Evolutionary conservation across 1,140 invertebrate genomes (phyloP).

Genomic region (Megalopta genalis): DNA sequence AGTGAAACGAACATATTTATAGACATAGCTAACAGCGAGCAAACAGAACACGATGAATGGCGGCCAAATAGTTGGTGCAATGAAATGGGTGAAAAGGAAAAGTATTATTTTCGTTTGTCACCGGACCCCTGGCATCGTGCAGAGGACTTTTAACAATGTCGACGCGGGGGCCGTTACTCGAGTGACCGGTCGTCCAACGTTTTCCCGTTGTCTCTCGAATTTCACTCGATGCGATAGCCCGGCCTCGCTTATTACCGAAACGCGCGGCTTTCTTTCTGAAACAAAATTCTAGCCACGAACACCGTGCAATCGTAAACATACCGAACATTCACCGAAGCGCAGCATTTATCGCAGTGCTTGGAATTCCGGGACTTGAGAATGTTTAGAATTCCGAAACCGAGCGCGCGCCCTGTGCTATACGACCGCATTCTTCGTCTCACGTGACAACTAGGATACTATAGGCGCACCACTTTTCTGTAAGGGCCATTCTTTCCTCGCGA

Average conservation of each 20-base stretch:
- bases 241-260: slow-evolving; percentile 19
- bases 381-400: slow-evolving; percentile 34
- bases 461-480: slow-evolving; percentile 20
- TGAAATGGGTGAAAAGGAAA: slow-evolving; percentile 1
- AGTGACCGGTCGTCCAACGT: background rate
- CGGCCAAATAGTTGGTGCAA: background rate
- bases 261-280: slow-evolving; percentile 3
- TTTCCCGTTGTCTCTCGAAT: slow-evolving; percentile 2
- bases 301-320: slow-evolving; percentile 34
- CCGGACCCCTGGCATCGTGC: background rate
- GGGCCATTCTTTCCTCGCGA: background rate
- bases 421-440: slow-evolving; percentile 34
- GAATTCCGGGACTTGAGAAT: slow-evolving; percentile 26
- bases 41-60: background rate
- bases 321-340: slow-evolving; percentile 26
- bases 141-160: background rate
- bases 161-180: background rate
- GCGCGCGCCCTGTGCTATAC: background rate
- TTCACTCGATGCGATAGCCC: slow-evolving; percentile 9
- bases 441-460: slow-evolving; percentile 5
- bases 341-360: slow-evolving; percentile 7
- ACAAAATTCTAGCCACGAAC: slow-evolving; percentile 6
- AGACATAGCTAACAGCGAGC: background rate
- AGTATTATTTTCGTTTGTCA: slow-evolving; percentile 3
- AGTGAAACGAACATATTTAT: background rate